Percentiles rank a stretch among this genome's conserved stretches.
Conservation (phyloP, 1,140 invertebrate species). For the Mercenaria mercenaria region DNA sequence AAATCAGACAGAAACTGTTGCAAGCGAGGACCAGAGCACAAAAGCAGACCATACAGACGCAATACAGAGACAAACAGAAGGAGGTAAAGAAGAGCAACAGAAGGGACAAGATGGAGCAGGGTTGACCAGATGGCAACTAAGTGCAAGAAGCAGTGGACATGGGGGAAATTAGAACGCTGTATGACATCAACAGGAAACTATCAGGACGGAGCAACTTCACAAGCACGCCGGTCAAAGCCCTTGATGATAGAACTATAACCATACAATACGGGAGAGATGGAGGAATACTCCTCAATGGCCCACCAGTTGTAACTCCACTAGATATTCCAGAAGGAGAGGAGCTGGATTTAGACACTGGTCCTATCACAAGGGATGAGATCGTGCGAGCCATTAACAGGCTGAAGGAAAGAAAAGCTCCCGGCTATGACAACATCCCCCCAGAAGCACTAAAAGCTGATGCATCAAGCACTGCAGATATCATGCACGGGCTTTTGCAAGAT, state of each 20-base stretch:
- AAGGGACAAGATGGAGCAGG: background rate
- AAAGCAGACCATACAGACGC: background rate
- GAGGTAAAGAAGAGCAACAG: too few relatives aligned
- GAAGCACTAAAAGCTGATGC: constrained; percentile 57
- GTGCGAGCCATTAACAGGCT: background rate
- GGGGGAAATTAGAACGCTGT: background rate
- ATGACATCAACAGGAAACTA: background rate
- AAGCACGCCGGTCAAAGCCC: too few relatives aligned
- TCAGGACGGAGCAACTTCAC: background rate
- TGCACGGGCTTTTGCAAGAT: constrained; percentile 1
- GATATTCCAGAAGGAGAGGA: too few relatives aligned
- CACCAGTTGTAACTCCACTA: too few relatives aligned
- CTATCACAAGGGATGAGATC: too few relatives aligned
- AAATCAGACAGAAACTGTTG: too few relatives aligned
- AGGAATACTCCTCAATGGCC: background rate
- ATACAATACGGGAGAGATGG: background rate
- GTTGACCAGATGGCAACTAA: background rate
- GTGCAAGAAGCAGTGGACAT: background rate
- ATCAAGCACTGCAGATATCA: too few relatives aligned
- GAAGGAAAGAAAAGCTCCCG: background rate
- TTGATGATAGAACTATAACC: background rate
- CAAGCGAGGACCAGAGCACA: too few relatives aligned
- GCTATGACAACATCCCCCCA: constrained; percentile 61
- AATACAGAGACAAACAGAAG: background rate
- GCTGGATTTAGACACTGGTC: too few relatives aligned